phyloP scores from a whole-genome alignment of 2,113 vertebrate genomes.

The Platysteira castanea region DNA sequence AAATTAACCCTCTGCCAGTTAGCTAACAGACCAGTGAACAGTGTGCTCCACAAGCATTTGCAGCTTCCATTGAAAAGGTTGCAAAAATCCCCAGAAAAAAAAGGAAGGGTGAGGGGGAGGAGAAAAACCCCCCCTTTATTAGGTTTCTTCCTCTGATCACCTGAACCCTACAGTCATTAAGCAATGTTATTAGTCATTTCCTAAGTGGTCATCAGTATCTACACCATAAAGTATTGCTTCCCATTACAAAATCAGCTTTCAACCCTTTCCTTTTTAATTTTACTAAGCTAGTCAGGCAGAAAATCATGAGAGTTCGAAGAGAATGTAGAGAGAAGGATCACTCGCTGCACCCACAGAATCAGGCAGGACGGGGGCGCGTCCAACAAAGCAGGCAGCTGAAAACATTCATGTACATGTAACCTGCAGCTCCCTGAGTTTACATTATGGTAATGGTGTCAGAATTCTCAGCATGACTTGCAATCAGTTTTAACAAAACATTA shows the following conservation, averaged over 20 bases:
- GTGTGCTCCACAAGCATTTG: background rate
- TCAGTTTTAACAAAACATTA: background rate
- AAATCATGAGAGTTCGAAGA: background rate
- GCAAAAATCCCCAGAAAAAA: background rate
- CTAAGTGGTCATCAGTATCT: background rate
- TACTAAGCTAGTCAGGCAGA: background rate
- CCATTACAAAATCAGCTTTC: background rate
- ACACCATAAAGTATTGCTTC: background rate
- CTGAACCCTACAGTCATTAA: background rate
- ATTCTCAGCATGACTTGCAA: background rate
- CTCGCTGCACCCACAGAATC: background rate
- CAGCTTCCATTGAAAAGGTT: background rate
- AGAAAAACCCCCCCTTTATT: background rate
- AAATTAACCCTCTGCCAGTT: background rate
- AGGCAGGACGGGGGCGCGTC: accelerated
- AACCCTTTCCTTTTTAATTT: background rate
- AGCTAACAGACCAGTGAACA: background rate
- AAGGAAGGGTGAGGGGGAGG: accelerated
- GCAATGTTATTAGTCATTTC: background rate
- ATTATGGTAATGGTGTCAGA: background rate
- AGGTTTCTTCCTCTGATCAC: background rate
- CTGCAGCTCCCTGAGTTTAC: background rate
- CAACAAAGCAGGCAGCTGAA: background rate
- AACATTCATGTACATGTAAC: accelerated
- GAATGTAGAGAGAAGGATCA: background rate